phyloP scores from a whole-genome alignment of 1,140 invertebrate genomes.

The Tribolium madens region DNA sequence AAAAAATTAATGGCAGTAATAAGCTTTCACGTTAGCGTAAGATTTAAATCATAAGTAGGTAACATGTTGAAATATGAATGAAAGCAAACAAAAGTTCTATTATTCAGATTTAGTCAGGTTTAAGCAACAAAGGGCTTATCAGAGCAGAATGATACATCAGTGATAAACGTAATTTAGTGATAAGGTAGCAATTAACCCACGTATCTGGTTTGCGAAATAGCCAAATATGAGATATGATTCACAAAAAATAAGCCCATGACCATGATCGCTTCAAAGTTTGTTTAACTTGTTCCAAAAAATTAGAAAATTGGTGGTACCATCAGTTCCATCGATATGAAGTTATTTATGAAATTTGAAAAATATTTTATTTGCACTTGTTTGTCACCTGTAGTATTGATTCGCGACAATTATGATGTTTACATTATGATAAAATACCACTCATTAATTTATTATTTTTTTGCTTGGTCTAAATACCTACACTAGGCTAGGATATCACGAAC shows the following conservation, averaged over 20 bases:
- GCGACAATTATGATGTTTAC: constrained; percentile 12
- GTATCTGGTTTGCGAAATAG: not conserved
- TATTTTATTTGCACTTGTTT: not conserved
- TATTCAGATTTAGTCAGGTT: not conserved
- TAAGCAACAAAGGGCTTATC: not conserved
- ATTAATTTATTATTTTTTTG: constrained; percentile 18
- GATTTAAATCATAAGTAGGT: not conserved
- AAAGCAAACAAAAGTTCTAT: not conserved
- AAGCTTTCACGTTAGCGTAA: constrained; percentile 18
- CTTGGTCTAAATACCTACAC: not conserved
- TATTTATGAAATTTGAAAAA: not conserved
- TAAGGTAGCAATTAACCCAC: not conserved
- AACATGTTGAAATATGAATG: not conserved
- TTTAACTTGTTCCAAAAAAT: too few relatives aligned
- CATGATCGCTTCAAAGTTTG: not conserved
- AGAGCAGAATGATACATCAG: not conserved
- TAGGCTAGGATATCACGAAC: not conserved
- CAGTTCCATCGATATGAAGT: not conserved
- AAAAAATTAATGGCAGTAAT: not conserved
- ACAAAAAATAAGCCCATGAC: not conserved
- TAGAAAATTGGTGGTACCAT: too few relatives aligned
- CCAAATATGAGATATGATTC: not conserved
- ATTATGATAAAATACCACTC: constrained; percentile 3
- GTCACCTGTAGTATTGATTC: not conserved
- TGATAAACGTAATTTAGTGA: not conserved